Base-by-base conservation (phyloP, 2,113 vertebrate genomes). In the Felis chaus region DNA sequence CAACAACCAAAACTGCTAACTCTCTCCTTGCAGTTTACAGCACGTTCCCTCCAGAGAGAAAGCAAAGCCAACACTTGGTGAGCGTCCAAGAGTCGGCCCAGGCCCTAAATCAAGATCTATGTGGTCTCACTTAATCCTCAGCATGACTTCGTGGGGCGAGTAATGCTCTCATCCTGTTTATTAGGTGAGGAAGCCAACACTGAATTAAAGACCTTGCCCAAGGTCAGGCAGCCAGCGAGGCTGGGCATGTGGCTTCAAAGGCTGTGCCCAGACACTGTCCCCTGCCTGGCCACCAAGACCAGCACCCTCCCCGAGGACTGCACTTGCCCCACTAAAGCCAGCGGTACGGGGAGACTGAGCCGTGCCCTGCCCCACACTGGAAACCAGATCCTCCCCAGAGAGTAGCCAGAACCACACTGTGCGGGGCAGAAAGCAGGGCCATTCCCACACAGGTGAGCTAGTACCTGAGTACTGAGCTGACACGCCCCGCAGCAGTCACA, bases 101-200 rank as follows among this genome's bases (percentile, higher is more conserved):
- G 19, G 50, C 41, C 68, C 50, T 31, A 0, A 3, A 27, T 12
- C 10, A 25, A 36, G 66, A 41, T 21, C 82, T 27, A 2, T 0
- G 13, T 23, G 2, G 7, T 80, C 45, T 31, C 6, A 3, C 8
- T 6, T 33, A 36, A 29, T 1, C 31, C 57, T 39, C 27, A 57
- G 4, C 29, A 0, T 1, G 65, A 53, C 55, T 63, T 63, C 31
- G 7, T 0, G 1, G 33, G 39, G 89, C 82, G 29, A 39, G 48
- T 2, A 0, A 7, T 6, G 25, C 5, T 18, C 29, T 27, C 5
- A 5, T 4, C 14, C 39, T n/a, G 10, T 7, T 29, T 55, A 29
- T 25, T n/a, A 48, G 55, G 25, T 4, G 9, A 61, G 57, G 27
- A 65, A 45, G 39, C 33, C 63, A n/a, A 81, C 41, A 13, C 10